Conservation (phyloP, 2,797 vertebrate genomes). For the Ctenosaura bakeri region DNA sequence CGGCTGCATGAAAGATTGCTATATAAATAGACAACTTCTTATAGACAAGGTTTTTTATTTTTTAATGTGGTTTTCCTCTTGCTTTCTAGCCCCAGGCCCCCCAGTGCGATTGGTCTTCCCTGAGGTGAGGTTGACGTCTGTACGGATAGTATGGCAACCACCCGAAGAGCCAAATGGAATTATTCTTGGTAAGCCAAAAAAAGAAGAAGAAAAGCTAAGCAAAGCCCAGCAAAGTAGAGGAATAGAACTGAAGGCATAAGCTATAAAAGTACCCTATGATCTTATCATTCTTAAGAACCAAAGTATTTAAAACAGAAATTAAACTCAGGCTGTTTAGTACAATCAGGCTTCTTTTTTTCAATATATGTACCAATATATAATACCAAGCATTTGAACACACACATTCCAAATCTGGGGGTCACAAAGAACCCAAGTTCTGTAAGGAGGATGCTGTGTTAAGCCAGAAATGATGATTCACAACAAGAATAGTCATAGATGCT, state of each 20-base stretch:
- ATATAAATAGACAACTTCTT: neutral
- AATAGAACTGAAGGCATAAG: accelerated
- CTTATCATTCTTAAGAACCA: neutral
- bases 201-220: accelerated
- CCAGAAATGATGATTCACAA: neutral
- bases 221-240: accelerated
- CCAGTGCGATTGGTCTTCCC: constrained; percentile 93
- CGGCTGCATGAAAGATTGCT: accelerated
- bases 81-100: constrained; percentile 88
- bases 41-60: too few relatives aligned
- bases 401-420: neutral
- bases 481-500: neutral
- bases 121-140: constrained; percentile 90
- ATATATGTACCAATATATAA: too few relatives aligned
- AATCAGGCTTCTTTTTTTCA: neutral
- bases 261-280: neutral
- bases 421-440: neutral
- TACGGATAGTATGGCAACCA: constrained; percentile 93
- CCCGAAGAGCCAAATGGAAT: constrained; percentile 92
- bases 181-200: constrained; percentile 87
- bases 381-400: neutral
- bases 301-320: neutral
- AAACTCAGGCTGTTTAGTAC: neutral
- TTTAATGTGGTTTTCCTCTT: neutral
- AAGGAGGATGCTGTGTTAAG: neutral